Conservation (phyloP, 2,113 vertebrate genomes). For the Vulpes vulpes region DNA sequence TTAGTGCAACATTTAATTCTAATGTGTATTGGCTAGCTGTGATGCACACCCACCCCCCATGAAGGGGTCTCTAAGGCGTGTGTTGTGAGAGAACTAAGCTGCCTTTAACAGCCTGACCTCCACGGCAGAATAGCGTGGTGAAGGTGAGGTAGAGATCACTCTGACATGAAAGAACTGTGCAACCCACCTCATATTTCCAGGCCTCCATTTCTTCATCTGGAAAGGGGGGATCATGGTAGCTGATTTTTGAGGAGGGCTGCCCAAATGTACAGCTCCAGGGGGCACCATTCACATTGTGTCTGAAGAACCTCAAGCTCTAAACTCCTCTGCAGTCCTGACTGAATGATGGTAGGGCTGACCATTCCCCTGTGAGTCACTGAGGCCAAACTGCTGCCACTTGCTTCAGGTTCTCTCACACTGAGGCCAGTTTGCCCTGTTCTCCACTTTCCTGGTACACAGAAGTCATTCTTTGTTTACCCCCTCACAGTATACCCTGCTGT, state of each 20-base stretch:
- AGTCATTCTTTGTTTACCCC: background rate
- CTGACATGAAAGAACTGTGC: background rate
- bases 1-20: slow-evolving; percentile 49
- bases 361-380: background rate
- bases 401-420: background rate
- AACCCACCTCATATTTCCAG: background rate
- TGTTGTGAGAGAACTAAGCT: background rate
- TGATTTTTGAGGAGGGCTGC: background rate
- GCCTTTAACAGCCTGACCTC: background rate
- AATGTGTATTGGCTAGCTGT: background rate
- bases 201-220: background rate
- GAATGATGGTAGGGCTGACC: background rate
- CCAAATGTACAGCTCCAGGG: background rate
- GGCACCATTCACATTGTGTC: background rate
- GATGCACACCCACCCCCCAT: background rate
- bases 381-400: background rate
- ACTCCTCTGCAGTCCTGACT: background rate
- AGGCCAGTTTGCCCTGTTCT: background rate
- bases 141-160: background rate
- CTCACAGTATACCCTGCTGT: background rate
- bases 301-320: background rate
- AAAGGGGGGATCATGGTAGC: background rate
- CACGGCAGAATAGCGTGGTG: background rate
- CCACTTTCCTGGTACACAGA: background rate
- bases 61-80: background rate